A percentile compares a stretch with the other conserved stretches of the same genome.
Evolutionary conservation across 2,113 vertebrate genomes (phyloP).

Genomic region (Penelope pileata): DNA sequence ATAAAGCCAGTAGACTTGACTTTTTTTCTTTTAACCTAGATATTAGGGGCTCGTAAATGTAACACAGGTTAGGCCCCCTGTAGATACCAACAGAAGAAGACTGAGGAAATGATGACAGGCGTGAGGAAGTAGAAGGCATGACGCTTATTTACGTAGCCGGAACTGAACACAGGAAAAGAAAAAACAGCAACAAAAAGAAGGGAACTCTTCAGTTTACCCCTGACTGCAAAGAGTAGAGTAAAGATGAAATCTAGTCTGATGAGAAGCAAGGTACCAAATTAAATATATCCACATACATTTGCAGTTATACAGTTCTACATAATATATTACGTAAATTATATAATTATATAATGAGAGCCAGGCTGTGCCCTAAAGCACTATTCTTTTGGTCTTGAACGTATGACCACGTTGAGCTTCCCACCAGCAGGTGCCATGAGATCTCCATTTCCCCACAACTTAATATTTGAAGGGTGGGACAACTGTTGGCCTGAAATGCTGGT

Average conservation of each 20-base stretch:
- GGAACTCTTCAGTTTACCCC: background rate
- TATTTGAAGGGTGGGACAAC: background rate
- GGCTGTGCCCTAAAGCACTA: background rate
- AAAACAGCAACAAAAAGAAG: background rate
- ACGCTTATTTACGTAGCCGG: background rate
- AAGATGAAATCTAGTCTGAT: background rate
- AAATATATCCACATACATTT: background rate
- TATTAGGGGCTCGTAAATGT: background rate
- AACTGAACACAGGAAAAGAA: background rate
- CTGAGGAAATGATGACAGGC: background rate
- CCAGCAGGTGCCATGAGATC: background rate
- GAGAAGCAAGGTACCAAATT: background rate
- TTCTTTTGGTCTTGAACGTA: background rate
- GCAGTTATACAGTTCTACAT: background rate
- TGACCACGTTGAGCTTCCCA: background rate
- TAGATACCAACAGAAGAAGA: background rate
- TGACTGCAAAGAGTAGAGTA: background rate
- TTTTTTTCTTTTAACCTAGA: background rate
- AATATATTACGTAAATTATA: too few species aligned
- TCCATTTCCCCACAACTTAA: background rate
- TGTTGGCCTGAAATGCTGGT: background rate
- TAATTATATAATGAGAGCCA: background rate
- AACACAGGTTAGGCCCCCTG: background rate
- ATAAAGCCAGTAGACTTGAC: background rate
- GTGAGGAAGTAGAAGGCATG: background rate